These are phyloP conservation scores for Hirudinaria manillensis DNA, from an alignment of 2,888 invertebrate genomes.

Conservation along the genomic window DNA sequence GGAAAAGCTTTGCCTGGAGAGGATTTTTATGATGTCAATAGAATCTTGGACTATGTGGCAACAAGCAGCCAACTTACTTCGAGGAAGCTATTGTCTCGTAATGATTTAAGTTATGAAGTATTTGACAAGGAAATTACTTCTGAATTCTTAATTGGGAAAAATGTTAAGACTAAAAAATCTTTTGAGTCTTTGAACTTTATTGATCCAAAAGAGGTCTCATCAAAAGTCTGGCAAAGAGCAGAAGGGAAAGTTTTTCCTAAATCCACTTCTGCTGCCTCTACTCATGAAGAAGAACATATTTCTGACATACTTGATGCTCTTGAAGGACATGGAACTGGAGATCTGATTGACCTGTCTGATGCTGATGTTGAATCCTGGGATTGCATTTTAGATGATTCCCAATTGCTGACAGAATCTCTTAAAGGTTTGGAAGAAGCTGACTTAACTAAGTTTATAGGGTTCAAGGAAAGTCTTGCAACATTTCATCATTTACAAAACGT, in stretches of 20 bases:
- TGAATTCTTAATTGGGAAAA: background rate
- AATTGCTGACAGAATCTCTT: background rate
- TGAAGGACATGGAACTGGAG: background rate
- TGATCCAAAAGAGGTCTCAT: background rate
- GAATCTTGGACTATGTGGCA: conserved; percentile 26
- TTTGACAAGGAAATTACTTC: background rate
- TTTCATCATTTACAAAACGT: too few relatives aligned
- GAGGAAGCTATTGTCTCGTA: background rate
- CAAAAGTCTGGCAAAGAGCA: background rate
- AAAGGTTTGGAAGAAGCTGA: background rate
- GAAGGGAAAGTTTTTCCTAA: background rate
- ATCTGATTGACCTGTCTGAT: background rate
- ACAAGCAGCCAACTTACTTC: conserved; percentile 9
- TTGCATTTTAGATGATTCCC: conserved; percentile 2
- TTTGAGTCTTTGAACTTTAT: background rate
- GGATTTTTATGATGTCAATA: conserved; percentile 28
- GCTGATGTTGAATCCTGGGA: background rate
- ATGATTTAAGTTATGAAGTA: background rate
- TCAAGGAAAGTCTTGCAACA: background rate
- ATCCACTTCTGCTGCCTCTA: conserved; percentile 4
- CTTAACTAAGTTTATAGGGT: background rate
- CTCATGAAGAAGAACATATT: conserved; percentile 28
- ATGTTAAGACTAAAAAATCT: background rate
- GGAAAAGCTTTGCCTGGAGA: background rate
- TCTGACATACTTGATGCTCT: conserved; percentile 31